A percentile compares a stretch with the other conserved stretches of the same genome.
Evolutionary conservation across 2,113 vertebrate species (phyloP).

Genomic region (Typhlomys cinereus): DNA sequence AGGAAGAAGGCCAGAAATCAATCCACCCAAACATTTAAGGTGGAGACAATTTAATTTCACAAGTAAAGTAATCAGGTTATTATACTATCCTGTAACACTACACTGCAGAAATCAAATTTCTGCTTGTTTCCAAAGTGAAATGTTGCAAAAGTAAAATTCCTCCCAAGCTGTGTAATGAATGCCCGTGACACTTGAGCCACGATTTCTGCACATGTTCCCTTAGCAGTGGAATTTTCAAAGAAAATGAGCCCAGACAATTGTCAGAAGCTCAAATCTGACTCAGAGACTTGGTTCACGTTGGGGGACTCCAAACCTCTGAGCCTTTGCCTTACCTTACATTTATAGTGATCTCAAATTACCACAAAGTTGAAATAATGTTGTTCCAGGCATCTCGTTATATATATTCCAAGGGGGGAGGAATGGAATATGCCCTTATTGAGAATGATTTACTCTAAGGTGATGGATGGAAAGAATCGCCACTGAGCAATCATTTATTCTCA

Average conservation of each 20-base stretch:
- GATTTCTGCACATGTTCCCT: constrained; percentile 1
- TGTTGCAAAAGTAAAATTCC: background rate
- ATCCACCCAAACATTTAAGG: background rate
- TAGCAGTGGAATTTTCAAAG: constrained; percentile 25
- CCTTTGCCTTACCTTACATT: constrained; percentile 16
- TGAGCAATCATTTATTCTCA: constrained; percentile 58
- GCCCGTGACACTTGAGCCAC: background rate
- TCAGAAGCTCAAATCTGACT: constrained; percentile 34
- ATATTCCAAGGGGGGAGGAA: constrained; percentile 48
- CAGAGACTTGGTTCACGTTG: background rate
- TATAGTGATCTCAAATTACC: constrained; percentile 64
- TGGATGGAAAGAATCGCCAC: constrained; percentile 54
- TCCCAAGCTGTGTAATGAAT: background rate
- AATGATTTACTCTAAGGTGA: constrained; percentile 49
- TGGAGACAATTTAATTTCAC: constrained; percentile 47
- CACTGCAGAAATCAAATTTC: constrained; percentile 23
- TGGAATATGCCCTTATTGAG: constrained; percentile 72
- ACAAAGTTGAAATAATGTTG: constrained; percentile 57
- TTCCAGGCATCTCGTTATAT: constrained; percentile 62
- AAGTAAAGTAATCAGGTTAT: constrained; percentile 42
- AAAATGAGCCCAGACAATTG: background rate
- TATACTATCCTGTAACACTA: background rate
- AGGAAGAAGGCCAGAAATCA: constrained; percentile 41
- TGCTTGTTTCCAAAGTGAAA: constrained; percentile 39
- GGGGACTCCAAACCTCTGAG: background rate